Conservation (phyloP, 1,140 invertebrate genomes). For the Drosophila biarmipes region DNA sequence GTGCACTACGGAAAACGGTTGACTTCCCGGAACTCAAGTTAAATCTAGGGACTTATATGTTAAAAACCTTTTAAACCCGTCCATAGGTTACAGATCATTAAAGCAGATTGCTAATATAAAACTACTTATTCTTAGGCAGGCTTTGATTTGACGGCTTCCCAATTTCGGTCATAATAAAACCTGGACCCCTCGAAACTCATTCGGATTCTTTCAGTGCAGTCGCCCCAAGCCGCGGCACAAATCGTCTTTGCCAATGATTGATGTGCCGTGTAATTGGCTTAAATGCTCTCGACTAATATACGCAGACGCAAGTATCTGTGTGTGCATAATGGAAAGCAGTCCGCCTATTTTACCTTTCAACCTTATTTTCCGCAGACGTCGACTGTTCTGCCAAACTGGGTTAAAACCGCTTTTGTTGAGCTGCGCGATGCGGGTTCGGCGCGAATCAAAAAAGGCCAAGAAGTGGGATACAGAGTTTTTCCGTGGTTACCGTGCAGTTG, state of each 20-base stretch:
- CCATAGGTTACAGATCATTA: too few relatives aligned
- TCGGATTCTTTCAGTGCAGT: conserved; percentile 6
- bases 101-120: too few relatives aligned
- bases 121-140: too few relatives aligned
- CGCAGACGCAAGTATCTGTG: conserved; percentile 20
- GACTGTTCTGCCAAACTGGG: conserved; percentile 36
- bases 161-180: background rate
- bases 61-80: too few relatives aligned
- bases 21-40: background rate
- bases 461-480: conserved; percentile 8
- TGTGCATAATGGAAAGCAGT: conserved; percentile 8
- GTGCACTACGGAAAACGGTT: conserved; percentile 1
- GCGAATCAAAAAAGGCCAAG: conserved; percentile 12
- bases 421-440: conserved; percentile 10
- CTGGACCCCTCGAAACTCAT: background rate
- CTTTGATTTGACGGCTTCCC: too few relatives aligned
- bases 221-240: conserved; percentile 13
- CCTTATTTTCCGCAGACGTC: conserved; percentile 42
- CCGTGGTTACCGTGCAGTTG: conserved; percentile 2
- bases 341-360: conserved; percentile 39
- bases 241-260: conserved; percentile 59
- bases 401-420: conserved; percentile 39
- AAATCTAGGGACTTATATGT: background rate
- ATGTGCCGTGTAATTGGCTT: conserved; percentile 74
- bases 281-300: conserved; percentile 57